Evolutionary conservation across 2,797 vertebrate genomes (phyloP).

Genomic region (Brotula barbata): DNA sequence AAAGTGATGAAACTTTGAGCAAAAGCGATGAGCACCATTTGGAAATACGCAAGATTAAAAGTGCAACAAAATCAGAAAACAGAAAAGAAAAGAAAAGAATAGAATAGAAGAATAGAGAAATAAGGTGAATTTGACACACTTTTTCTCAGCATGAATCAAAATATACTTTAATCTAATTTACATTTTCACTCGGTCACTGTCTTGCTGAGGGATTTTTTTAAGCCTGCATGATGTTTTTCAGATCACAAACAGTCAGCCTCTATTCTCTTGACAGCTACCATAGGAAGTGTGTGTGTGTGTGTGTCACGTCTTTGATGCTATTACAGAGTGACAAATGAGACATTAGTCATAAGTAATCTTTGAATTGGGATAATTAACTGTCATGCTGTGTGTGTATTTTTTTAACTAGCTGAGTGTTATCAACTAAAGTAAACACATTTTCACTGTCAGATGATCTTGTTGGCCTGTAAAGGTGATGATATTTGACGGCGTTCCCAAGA

Average conservation of each 20-base stretch:
- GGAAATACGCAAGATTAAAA: constrained; percentile 35
- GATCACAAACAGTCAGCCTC: not conserved
- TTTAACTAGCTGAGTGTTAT: too few relatives aligned
- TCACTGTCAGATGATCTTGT: constrained; percentile 9
- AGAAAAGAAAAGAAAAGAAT: too few relatives aligned
- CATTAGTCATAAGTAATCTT: constrained; percentile 13
- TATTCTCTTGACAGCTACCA: not conserved
- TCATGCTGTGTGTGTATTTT: constrained; percentile 14
- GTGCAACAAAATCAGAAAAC: constrained; percentile 41
- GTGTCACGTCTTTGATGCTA: constrained; percentile 16
- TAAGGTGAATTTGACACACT: too few relatives aligned
- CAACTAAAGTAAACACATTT: not conserved
- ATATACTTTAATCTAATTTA: too few relatives aligned
- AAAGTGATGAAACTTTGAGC: constrained; percentile 48
- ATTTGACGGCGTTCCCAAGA: constrained; percentile 51
- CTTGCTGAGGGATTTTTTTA: not conserved
- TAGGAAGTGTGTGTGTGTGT: not conserved
- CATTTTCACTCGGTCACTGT: too few relatives aligned
- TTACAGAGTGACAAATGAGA: constrained; percentile 7
- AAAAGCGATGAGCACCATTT: constrained; percentile 34
- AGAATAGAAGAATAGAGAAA: too few relatives aligned
- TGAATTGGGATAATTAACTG: constrained; percentile 17
- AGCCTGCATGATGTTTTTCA: not conserved
- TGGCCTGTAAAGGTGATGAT: constrained; percentile 15
- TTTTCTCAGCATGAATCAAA: too few relatives aligned